Percentiles rank a stretch among this genome's conserved stretches.
Evolutionary conservation across 2,888 invertebrate genomes (phyloP).

Genomic region (Pachycephus smyrnensis): DNA sequence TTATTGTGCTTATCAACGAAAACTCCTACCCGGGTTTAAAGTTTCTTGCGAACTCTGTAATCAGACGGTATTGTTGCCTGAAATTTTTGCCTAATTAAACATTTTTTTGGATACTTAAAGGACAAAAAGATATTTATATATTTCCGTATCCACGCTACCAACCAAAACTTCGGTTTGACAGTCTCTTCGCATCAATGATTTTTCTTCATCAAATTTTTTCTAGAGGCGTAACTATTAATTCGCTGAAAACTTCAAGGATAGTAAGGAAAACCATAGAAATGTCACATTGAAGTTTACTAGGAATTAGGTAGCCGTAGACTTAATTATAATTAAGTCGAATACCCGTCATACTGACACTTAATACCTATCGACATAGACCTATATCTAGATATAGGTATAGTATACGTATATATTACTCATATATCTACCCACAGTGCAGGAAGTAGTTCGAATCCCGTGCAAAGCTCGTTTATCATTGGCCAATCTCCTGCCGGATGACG

Average conservation of each 20-base stretch:
- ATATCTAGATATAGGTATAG: background rate
- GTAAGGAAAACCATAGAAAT: background rate
- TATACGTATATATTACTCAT: background rate
- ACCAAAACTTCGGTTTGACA: background rate
- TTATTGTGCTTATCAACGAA: background rate
- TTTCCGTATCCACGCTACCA: background rate
- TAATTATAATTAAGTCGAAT: too few species aligned
- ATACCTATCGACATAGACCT: background rate
- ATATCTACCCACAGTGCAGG: background rate
- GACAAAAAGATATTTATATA: too few species aligned
- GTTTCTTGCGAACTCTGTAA: background rate
- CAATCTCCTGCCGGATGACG: conserved; percentile 35
- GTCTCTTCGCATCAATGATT: background rate
- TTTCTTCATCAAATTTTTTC: background rate
- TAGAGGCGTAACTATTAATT: background rate
- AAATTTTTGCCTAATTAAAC: background rate
- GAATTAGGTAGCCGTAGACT: background rate
- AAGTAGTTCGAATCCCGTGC: conserved; percentile 36
- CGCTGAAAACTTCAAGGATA: background rate
- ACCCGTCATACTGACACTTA: background rate
- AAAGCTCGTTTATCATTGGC: conserved; percentile 44
- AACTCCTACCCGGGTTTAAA: background rate
- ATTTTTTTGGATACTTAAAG: background rate
- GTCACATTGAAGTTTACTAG: background rate
- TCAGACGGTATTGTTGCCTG: background rate